Conservation (phyloP, 1,140 invertebrate species). For the Drosophila sp. region DNA sequence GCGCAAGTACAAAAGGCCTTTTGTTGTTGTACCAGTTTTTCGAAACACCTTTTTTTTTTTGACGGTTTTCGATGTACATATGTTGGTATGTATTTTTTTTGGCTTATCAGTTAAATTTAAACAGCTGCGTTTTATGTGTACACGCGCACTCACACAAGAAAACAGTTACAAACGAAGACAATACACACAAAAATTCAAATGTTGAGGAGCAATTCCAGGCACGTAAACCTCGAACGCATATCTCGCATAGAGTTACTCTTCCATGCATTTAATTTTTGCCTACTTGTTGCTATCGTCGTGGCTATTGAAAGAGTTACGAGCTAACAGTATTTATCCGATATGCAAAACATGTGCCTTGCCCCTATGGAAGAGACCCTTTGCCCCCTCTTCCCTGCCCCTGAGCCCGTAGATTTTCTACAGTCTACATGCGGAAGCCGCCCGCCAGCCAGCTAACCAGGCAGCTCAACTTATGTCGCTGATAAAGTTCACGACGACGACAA, state of each 20-base stretch:
- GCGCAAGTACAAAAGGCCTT: conserved; percentile 61
- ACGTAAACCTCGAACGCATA: conserved; percentile 56
- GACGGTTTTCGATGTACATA: not conserved
- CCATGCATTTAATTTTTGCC: conserved; percentile 51
- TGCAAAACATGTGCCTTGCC: conserved; percentile 66
- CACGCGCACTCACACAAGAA: not conserved
- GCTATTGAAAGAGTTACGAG: conserved; percentile 16
- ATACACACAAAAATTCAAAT: conserved; percentile 55
- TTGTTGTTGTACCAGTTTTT: conserved; percentile 33
- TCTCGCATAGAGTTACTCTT: not conserved
- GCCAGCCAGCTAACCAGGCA: conserved; percentile 14
- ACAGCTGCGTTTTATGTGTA: conserved; percentile 60
- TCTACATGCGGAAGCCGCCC: conserved; percentile 42
- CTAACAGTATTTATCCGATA: conserved; percentile 43
- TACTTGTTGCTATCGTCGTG: conserved; percentile 53
- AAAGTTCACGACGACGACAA: conserved; percentile 28
- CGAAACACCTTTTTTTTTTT: conserved; percentile 37
- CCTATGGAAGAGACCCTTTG: conserved; percentile 44
- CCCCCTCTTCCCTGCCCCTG: conserved; percentile 6
- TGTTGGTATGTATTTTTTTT: conserved; percentile 11
- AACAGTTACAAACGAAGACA: conserved; percentile 15
- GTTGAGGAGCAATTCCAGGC: conserved; percentile 41
- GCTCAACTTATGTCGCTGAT: conserved; percentile 29
- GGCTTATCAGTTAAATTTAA: conserved; percentile 72
- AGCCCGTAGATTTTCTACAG: conserved; percentile 28